Percentiles rank a stretch among this genome's conserved stretches.
Conservation (phyloP, 2,113 vertebrate genomes). For the Coptodon rendalli region DNA sequence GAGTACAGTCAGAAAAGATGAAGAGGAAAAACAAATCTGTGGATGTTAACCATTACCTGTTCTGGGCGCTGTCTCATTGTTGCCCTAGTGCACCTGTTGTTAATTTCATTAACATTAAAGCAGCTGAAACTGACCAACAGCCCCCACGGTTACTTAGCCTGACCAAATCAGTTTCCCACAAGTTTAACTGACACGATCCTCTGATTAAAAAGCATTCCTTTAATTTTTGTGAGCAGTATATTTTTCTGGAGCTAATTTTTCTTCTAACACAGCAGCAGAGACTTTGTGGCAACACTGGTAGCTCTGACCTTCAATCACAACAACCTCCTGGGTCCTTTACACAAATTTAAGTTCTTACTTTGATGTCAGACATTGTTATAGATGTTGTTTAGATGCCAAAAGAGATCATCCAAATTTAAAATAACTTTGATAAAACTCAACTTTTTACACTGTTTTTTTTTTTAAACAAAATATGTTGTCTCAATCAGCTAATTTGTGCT, state of each 20-base stretch:
- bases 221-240: neutral
- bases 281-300: neutral
- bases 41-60: neutral
- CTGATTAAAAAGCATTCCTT: neutral
- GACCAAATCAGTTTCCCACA: neutral
- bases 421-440: neutral
- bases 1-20: neutral
- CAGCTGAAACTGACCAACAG: neutral
- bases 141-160: fast-evolving
- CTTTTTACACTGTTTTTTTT: neutral
- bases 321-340: neutral
- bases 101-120: neutral
- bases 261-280: neutral
- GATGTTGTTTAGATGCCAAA: neutral
- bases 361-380: no score
- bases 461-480: neutral
- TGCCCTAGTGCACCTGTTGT: neutral
- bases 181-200: neutral
- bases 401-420: neutral
- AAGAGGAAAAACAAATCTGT: neutral
- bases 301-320: neutral
- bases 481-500: neutral
- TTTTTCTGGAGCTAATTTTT: neutral
- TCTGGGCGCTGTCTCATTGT: neutral
- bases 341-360: neutral